Evolutionary conservation across 1,140 invertebrate species (phyloP).

Genomic region (Caerostris darwini): DNA sequence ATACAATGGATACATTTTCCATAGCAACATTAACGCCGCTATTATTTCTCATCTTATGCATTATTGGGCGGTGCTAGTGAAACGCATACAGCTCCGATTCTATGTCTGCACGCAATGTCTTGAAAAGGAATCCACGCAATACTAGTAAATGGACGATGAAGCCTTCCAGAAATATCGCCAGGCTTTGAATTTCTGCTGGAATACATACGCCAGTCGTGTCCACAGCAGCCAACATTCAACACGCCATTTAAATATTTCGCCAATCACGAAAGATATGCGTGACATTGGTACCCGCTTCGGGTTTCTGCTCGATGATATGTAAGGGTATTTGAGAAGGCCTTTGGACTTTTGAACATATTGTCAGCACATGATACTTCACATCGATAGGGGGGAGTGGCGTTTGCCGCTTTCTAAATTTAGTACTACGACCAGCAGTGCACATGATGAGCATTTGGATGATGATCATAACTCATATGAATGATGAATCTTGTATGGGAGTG

Average conservation of each 20-base stretch:
- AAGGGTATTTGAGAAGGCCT: conserved; percentile 23
- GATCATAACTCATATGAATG: too few species aligned
- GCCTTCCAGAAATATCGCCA: not conserved
- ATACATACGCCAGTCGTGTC: not conserved
- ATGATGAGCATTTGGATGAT: not conserved
- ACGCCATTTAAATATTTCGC: conserved; percentile 60
- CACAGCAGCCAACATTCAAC: not conserved
- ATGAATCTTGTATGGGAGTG: too few species aligned
- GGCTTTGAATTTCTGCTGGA: not conserved
- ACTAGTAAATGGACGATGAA: not conserved
- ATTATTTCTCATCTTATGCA: not conserved
- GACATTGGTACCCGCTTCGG: not conserved
- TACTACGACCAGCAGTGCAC: not conserved
- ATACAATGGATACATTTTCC: not conserved
- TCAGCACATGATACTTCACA: not conserved
- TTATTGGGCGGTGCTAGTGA: not conserved
- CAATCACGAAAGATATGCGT: conserved; percentile 46
- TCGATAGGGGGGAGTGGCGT: not conserved
- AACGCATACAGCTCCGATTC: not conserved
- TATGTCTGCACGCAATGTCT: not conserved
- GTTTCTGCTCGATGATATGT: conserved; percentile 21
- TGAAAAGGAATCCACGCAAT: conserved; percentile 6
- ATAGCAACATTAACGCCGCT: not conserved
- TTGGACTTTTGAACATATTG: not conserved
- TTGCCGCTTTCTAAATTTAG: not conserved